These are phyloP conservation scores for Onychomys arenicola DNA, from an alignment of 2,797 vertebrate genomes.

Conservation along the genomic window DNA sequence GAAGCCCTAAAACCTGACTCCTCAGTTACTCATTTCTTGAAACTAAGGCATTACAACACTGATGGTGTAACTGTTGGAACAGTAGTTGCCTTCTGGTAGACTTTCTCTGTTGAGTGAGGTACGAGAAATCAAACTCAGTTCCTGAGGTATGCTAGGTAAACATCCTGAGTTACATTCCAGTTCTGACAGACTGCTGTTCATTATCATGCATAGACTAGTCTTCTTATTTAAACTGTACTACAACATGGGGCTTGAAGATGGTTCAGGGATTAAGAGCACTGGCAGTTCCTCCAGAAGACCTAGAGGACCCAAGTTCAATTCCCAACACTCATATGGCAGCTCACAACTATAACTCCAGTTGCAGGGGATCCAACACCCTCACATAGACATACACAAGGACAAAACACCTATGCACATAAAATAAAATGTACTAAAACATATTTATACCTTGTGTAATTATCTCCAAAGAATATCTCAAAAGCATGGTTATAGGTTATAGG, in stretches of 20 bases:
- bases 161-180: neutral
- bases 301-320: neutral
- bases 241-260: neutral
- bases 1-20: slow-evolving; percentile 6
- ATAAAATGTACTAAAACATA: neutral
- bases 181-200: neutral
- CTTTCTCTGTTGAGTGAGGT: neutral
- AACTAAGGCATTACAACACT: neutral
- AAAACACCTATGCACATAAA: neutral
- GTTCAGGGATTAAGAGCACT: neutral
- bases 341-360: neutral
- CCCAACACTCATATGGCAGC: neutral
- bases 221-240: neutral
- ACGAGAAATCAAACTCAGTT: neutral
- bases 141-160: neutral
- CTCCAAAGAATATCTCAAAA: neutral
- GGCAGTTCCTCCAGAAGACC: neutral
- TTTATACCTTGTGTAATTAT: neutral
- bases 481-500: fast-evolving
- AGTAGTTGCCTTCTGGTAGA: neutral
- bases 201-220: neutral
- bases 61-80: neutral
- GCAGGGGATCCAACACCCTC: neutral
- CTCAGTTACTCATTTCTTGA: neutral
- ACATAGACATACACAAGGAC: neutral